Evolutionary conservation across 2,113 vertebrate genomes (phyloP).

Genomic region (Rhagologus leucostigma): DNA sequence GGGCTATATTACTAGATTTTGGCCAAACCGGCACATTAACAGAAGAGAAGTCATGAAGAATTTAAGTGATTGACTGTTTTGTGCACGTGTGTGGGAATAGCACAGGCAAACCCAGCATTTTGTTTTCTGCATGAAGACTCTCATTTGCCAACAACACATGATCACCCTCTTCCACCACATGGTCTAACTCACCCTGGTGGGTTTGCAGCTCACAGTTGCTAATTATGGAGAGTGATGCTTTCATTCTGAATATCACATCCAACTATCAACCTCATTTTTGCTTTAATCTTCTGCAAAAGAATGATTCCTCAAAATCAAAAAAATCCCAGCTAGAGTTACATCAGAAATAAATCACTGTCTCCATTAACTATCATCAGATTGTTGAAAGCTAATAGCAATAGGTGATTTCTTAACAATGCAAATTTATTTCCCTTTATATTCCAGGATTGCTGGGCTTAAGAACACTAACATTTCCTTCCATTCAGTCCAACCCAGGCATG

Average conservation of each 20-base stretch:
- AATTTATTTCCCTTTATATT: background rate
- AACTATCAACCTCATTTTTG: background rate
- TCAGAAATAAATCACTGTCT: background rate
- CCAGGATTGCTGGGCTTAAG: background rate
- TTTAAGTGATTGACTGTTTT: background rate
- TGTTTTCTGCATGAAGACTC: background rate
- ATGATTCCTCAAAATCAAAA: background rate
- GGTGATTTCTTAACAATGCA: background rate
- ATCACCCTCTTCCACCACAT: background rate
- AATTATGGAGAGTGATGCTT: background rate
- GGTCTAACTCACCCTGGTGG: background rate
- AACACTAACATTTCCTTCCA: background rate
- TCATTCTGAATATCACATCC: background rate
- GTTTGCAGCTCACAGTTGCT: background rate
- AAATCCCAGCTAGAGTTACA: background rate
- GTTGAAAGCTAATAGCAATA: background rate
- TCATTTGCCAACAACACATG: background rate
- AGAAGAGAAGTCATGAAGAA: background rate
- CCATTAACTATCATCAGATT: background rate
- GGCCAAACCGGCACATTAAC: too few relatives aligned
- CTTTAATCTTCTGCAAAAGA: constrained; percentile 2
- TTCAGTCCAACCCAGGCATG: background rate
- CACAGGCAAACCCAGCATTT: background rate
- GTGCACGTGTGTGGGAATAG: background rate
- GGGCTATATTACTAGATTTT: too few relatives aligned